Evolutionary conservation across 2,888 invertebrate genomes (phyloP).

Genomic region (Drosophila neoperkinsi): DNA sequence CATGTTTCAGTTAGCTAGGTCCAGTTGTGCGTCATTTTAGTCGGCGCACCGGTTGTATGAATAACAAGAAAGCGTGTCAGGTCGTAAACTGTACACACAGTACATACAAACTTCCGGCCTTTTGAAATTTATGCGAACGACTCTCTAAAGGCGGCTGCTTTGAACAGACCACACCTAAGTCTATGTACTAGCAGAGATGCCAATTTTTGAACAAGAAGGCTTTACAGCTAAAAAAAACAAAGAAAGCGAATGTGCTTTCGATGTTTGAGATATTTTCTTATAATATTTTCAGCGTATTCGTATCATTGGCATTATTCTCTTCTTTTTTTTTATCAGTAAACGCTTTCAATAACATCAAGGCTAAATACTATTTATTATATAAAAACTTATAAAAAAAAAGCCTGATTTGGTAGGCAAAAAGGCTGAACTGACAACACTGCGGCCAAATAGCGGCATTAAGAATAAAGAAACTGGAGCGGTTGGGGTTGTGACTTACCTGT

Average conservation of each 20-base stretch:
- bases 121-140: constrained; percentile 47
- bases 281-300: neutral
- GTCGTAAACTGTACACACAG: constrained; percentile 37
- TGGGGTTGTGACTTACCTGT: constrained; percentile 85
- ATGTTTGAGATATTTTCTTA: neutral
- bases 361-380: neutral
- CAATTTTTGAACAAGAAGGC: neutral
- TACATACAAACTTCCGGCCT: constrained; percentile 22
- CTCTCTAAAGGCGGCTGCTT: constrained; percentile 28
- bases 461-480: constrained; percentile 15
- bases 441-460: constrained; percentile 13
- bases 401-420: neutral
- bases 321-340: neutral
- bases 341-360: neutral
- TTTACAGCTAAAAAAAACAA: neutral
- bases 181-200: neutral
- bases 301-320: neutral
- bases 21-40: constrained; percentile 15
- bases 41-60: constrained; percentile 44
- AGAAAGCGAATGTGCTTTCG: neutral
- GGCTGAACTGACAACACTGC: neutral
- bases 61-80: constrained; percentile 47
- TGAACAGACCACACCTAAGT: neutral
- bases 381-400: neutral
- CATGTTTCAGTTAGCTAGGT: constrained; percentile 14